A percentile compares a stretch with the other conserved stretches of the same genome.
Evolutionary conservation across 2,797 vertebrate genomes (phyloP).

Genomic region (Capromys pilorides): DNA sequence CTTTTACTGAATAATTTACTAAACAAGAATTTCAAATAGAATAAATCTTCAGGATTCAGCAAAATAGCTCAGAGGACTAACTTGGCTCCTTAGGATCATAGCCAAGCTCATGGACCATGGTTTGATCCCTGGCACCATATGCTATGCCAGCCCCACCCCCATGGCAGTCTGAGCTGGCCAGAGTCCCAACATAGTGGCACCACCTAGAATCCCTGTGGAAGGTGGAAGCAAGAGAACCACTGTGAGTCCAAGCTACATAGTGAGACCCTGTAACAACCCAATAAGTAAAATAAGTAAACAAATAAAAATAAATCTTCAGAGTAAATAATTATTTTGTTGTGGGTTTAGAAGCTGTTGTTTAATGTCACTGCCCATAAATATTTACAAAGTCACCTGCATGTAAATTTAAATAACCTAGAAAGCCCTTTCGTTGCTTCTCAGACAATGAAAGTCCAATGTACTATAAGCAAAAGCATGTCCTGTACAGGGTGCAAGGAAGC

Average conservation of each 20-base stretch:
- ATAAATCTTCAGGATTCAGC: not conserved
- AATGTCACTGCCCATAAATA: not conserved
- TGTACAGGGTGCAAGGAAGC: accelerated
- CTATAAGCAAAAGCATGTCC: not conserved
- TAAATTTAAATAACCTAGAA: not conserved
- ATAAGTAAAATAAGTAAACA: no score
- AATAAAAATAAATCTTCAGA: not conserved
- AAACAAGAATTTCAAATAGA: not conserved
- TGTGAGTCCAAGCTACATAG: no score
- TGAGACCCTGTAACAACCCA: no score
- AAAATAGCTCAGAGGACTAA: no score
- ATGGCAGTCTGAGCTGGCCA: no score
- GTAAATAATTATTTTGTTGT: not conserved
- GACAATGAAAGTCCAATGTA: not conserved
- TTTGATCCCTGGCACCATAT: no score
- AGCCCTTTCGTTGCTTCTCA: not conserved
- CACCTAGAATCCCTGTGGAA: no score
- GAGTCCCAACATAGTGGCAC: no score
- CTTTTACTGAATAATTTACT: not conserved
- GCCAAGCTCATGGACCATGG: no score
- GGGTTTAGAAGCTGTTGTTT: not conserved
- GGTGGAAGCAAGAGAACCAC: no score
- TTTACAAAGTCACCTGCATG: not conserved
- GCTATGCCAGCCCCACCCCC: no score
- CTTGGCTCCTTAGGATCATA: no score